A percentile compares a stretch with the other conserved stretches of the same genome.
phyloP scores from a whole-genome alignment of 2,888 invertebrate genomes.

The Tiphia femorata region DNA sequence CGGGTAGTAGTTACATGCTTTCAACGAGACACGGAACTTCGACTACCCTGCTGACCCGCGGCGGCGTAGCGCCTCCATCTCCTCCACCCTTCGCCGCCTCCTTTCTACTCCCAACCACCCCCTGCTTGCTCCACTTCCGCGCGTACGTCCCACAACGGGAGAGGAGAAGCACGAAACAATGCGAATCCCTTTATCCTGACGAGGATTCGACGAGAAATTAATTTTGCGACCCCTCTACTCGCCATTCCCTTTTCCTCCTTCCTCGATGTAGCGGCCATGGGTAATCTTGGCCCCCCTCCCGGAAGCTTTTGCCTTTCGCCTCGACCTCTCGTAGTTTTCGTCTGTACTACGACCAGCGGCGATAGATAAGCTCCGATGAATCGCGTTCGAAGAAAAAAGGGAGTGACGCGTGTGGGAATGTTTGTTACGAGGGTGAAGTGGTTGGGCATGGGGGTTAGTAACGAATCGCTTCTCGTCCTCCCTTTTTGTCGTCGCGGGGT shows the following conservation, averaged over 20 bases:
- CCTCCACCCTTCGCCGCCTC: neutral
- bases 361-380: slow-evolving; percentile 2
- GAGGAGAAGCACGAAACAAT: neutral
- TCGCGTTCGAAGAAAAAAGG: slow-evolving; percentile 1
- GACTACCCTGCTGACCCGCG: slow-evolving; percentile 29
- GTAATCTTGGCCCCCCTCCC: neutral
- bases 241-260: no score
- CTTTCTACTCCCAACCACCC: neutral
- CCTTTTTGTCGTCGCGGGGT: neutral
- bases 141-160: neutral
- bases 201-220: slow-evolving; percentile 6
- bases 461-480: neutral
- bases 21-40: slow-evolving; percentile 46
- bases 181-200: neutral
- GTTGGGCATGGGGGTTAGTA: no score
- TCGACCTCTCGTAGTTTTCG: no score
- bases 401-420: slow-evolving; percentile 8
- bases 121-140: neutral
- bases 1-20: slow-evolving; percentile 59
- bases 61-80: slow-evolving; percentile 12
- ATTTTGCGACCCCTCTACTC: no score
- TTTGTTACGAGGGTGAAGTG: slow-evolving; percentile 25
- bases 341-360: no score
- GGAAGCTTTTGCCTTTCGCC: no score
- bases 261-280: no score